Percentiles rank a stretch among this genome's conserved stretches.
phyloP scores from a whole-genome alignment of 2,797 vertebrate genomes.

The Graptemys geographica region DNA sequence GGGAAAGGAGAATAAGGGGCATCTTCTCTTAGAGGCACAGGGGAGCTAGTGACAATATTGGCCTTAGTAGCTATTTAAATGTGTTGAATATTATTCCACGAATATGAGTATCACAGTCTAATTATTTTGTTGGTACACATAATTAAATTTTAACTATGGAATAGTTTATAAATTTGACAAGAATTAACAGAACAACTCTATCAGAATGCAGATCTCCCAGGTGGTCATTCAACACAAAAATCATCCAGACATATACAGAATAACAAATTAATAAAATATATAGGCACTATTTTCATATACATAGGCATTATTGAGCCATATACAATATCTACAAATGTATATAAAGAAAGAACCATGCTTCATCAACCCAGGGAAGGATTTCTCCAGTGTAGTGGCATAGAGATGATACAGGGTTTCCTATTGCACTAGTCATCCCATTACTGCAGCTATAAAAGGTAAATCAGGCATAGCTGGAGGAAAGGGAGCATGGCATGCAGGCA shows the following conservation, averaged over 20 bases:
- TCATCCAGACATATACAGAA: background rate
- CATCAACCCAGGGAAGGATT: background rate
- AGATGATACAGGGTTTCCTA: background rate
- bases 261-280: background rate
- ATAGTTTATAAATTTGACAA: background rate
- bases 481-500: background rate
- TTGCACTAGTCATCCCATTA: background rate
- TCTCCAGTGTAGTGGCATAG: background rate
- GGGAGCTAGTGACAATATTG: too few relatives aligned
- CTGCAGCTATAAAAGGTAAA: background rate
- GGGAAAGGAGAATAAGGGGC: background rate
- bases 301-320: too few relatives aligned
- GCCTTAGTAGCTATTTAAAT: background rate
- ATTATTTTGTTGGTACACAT: background rate
- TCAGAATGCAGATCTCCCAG: background rate
- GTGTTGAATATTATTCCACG: background rate
- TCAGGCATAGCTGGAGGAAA: background rate
- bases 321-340: background rate
- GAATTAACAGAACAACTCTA: background rate
- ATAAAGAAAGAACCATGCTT: background rate
- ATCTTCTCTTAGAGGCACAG: too few relatives aligned
- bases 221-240: background rate
- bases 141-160: background rate
- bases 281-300: too few relatives aligned
- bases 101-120: background rate